Evolutionary conservation across 2,888 invertebrate genomes (phyloP).

Genomic region (Syritta pipiens): DNA sequence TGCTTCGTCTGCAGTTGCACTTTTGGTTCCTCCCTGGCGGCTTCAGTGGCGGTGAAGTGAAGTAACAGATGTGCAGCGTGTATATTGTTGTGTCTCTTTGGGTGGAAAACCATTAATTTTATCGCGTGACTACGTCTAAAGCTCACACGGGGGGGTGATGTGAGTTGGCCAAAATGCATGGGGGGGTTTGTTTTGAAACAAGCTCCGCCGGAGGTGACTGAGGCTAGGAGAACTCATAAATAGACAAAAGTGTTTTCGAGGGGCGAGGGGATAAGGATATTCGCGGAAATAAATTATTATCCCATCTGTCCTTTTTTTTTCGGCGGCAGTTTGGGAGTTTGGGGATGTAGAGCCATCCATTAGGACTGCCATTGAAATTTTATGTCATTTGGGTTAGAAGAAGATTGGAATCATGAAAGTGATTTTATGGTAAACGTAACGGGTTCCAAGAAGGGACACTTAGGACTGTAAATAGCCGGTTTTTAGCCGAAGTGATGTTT

Average conservation of each 20-base stretch:
- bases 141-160: neutral
- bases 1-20: neutral
- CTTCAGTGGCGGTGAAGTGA: neutral
- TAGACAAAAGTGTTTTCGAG: constrained; percentile 11
- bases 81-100: constrained; percentile 10
- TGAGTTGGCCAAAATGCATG: constrained; percentile 15
- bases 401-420: too few species aligned
- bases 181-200: neutral
- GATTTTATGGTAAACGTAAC: too few species aligned
- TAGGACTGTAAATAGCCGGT: too few species aligned
- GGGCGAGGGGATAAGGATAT: neutral
- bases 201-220: neutral
- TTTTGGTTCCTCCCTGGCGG: neutral
- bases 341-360: neutral
- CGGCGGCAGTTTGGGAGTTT: too few species aligned
- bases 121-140: constrained; percentile 29
- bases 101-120: constrained; percentile 11
- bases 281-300: neutral
- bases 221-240: constrained; percentile 20
- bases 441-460: too few species aligned
- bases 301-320: too few species aligned
- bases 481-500: too few species aligned
- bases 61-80: constrained; percentile 1
- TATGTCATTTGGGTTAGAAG: neutral
- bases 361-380: neutral